phyloP scores from a whole-genome alignment of 2,888 invertebrate genomes.

The Dioctria linearis region DNA sequence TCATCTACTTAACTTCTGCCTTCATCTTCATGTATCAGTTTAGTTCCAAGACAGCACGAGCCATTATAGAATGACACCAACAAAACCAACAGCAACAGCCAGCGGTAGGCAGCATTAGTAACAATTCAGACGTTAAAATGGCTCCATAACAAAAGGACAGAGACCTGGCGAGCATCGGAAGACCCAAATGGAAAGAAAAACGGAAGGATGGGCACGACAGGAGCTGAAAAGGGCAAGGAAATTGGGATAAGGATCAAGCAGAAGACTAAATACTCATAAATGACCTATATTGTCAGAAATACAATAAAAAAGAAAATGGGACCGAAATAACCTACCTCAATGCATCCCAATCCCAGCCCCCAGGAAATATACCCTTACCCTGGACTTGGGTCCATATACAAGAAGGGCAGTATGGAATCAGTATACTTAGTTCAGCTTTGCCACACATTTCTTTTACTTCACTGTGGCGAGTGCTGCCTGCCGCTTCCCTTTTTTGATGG shows the following conservation, averaged over 20 bases:
- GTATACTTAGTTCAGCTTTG: not conserved
- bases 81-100: not conserved
- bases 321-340: slow-evolving; percentile 50
- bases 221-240: slow-evolving; percentile 47
- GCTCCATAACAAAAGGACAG: slow-evolving; percentile 50
- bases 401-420: slow-evolving; percentile 23
- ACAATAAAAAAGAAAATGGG: slow-evolving; percentile 51
- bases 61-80: slow-evolving; percentile 29
- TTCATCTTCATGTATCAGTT: slow-evolving; percentile 26
- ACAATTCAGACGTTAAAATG: slow-evolving; percentile 58
- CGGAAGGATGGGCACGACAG: slow-evolving; percentile 39
- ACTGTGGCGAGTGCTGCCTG: not conserved
- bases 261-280: slow-evolving; percentile 58
- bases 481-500: slow-evolving; percentile 26
- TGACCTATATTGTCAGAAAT: slow-evolving; percentile 55
- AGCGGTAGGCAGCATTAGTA: slow-evolving; percentile 52
- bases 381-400: not conserved
- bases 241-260: slow-evolving; percentile 54
- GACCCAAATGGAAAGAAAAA: slow-evolving; percentile 46
- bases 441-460: slow-evolving; percentile 11
- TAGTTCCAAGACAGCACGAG: slow-evolving; percentile 20
- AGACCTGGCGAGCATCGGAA: slow-evolving; percentile 34
- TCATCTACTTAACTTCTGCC: not conserved
- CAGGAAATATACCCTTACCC: slow-evolving; percentile 10
- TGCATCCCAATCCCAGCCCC: slow-evolving; percentile 27